phyloP scores from a whole-genome alignment of 2,888 invertebrate species.

The Euplagia quadripunctaria region DNA sequence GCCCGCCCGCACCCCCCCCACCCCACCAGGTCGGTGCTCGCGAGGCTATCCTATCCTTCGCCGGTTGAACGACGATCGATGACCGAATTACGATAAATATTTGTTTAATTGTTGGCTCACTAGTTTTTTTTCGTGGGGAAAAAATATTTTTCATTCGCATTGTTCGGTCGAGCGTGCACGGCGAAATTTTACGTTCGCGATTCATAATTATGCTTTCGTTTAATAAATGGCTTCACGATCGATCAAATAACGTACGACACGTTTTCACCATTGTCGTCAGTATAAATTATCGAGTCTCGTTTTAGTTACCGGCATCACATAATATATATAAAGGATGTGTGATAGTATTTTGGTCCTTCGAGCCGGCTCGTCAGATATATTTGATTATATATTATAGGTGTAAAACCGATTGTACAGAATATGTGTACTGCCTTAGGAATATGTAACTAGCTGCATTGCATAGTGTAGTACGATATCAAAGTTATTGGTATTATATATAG shows the following conservation, averaged over 20 bases:
- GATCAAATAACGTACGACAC: background rate
- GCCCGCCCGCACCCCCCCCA: constrained; percentile 14
- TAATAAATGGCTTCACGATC: background rate
- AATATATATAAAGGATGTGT: background rate
- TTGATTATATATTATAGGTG: too few species aligned
- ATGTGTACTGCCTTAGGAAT: background rate
- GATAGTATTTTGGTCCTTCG: background rate
- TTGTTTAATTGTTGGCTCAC: background rate
- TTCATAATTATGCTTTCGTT: background rate
- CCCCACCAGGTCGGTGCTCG: background rate
- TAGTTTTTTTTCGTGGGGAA: too few species aligned
- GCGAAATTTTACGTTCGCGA: too few species aligned
- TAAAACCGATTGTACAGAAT: too few species aligned
- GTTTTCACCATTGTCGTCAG: background rate
- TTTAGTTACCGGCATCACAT: background rate
- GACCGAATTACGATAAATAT: too few species aligned
- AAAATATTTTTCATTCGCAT: background rate
- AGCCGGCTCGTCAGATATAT: background rate
- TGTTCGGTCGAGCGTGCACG: background rate
- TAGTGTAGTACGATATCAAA: too few species aligned
- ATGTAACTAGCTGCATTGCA: too few species aligned
- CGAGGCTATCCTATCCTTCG: too few species aligned
- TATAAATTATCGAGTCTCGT: background rate
- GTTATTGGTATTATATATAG: too few species aligned
- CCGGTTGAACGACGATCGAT: too few species aligned